A percentile compares a stretch with the other conserved stretches of the same genome.
phyloP scores from a whole-genome alignment of 2,888 invertebrate genomes.

The Bedellia somnulentella region DNA sequence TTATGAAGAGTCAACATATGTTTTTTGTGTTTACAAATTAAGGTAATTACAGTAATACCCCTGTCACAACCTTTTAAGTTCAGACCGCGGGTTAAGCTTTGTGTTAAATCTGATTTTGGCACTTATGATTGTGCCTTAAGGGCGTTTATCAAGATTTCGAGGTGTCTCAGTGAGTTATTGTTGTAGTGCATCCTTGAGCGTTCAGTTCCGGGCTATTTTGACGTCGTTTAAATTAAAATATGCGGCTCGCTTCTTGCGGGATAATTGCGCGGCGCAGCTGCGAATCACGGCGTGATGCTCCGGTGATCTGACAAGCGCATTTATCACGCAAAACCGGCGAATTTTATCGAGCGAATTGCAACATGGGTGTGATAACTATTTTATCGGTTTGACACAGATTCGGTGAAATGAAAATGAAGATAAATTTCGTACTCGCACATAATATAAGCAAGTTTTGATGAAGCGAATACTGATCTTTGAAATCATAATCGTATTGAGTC shows the following conservation, averaged over 20 bases:
- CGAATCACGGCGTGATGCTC: slow-evolving; percentile 22
- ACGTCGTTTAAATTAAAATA: slow-evolving; percentile 44
- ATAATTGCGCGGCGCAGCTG: slow-evolving; percentile 26
- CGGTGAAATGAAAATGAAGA: slow-evolving; percentile 16
- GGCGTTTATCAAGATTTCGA: slow-evolving; percentile 24
- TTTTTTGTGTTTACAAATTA: slow-evolving; percentile 55
- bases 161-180: slow-evolving; percentile 30
- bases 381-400: slow-evolving; percentile 16
- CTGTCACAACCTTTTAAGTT: slow-evolving; percentile 56
- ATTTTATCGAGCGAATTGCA: slow-evolving; percentile 9
- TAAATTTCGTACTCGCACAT: too few relatives aligned
- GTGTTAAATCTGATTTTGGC: slow-evolving; percentile 17
- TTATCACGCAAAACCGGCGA: slow-evolving; percentile 11
- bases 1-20: slow-evolving; percentile 23
- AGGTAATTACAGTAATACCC: slow-evolving; percentile 50
- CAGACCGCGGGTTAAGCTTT: slow-evolving; percentile 37
- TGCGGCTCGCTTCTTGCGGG: slow-evolving; percentile 22
- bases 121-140: slow-evolving; percentile 25
- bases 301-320: slow-evolving; percentile 4
- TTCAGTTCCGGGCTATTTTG: slow-evolving; percentile 43
- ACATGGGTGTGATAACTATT: slow-evolving; percentile 9
- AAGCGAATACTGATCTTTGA: too few relatives aligned
- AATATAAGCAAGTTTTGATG: too few relatives aligned
- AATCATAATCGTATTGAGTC: too few relatives aligned
- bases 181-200: slow-evolving; percentile 34